Evolutionary conservation across 1,140 invertebrate genomes (phyloP).

Genomic region (Rhopalosiphum padi): DNA sequence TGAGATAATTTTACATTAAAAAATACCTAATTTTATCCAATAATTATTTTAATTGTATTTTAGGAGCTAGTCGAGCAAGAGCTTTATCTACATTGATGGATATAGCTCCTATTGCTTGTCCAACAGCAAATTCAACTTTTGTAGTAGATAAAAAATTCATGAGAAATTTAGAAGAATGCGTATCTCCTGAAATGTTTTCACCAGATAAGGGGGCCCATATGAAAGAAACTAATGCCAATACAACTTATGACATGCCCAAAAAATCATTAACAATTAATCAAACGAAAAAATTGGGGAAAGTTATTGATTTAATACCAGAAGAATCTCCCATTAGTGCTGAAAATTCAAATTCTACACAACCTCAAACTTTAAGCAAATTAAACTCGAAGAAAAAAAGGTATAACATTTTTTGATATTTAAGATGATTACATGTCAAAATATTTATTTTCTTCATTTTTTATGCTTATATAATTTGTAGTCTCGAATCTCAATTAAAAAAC

Average conservation of each 20-base stretch:
- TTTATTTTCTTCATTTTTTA: neutral
- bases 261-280: neutral
- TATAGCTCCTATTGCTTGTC: constrained; percentile 20
- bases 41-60: neutral
- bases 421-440: neutral
- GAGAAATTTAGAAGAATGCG: neutral
- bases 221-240: constrained; percentile 12
- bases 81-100: constrained; percentile 24
- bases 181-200: constrained; percentile 38
- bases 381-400: neutral
- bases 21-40: neutral
- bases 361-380: neutral
- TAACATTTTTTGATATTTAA: neutral
- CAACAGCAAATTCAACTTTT: constrained; percentile 52
- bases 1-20: neutral
- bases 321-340: neutral
- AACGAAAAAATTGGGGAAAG: neutral
- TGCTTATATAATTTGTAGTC: neutral
- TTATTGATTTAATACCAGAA: neutral
- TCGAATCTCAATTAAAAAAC: neutral
- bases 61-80: constrained; percentile 47
- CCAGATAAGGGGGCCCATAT: neutral
- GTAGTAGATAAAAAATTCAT: constrained; percentile 1
- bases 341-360: neutral
- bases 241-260: constrained; percentile 25